Percentiles rank a stretch among this genome's conserved stretches.
phyloP scores from a whole-genome alignment of 1,140 invertebrate genomes.

The Ruditapes philippinarum region DNA sequence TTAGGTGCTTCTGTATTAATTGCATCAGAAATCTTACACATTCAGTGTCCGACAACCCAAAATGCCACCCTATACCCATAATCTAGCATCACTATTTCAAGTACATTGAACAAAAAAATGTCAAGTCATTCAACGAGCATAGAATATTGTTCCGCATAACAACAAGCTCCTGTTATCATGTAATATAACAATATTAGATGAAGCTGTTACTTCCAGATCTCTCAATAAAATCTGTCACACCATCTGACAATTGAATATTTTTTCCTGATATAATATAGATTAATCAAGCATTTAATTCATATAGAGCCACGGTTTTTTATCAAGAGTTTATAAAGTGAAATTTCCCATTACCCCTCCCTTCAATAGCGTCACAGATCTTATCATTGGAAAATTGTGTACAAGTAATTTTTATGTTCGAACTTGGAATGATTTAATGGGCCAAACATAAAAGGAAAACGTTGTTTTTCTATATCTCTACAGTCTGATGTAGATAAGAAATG shows the following conservation, averaged over 20 bases:
- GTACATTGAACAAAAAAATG: too few species aligned
- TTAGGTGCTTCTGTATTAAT: too few species aligned
- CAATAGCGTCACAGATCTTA: constrained; percentile 4
- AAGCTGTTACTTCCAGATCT: neutral
- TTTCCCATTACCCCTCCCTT: neutral
- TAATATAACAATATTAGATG: neutral
- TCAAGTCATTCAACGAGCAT: too few species aligned
- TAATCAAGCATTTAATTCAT: constrained; percentile 43
- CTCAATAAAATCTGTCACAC: neutral
- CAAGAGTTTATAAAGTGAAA: neutral
- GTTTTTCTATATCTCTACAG: constrained; percentile 1
- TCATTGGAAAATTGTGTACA: constrained; percentile 11
- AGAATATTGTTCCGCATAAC: too few species aligned
- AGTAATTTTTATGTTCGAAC: constrained; percentile 14
- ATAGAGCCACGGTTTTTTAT: neutral
- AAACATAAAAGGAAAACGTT: constrained; percentile 4
- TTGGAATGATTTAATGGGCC: neutral
- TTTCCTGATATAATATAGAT: constrained; percentile 25
- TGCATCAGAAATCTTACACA: too few species aligned
- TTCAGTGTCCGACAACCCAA: too few species aligned
- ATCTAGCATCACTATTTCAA: too few species aligned
- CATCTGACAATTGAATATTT: constrained; percentile 22
- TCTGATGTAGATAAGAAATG: neutral
- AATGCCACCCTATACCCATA: too few species aligned
- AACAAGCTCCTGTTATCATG: too few species aligned